phyloP scores from a whole-genome alignment of 2,888 invertebrate genomes.

The Eupithecia abbreviata region DNA sequence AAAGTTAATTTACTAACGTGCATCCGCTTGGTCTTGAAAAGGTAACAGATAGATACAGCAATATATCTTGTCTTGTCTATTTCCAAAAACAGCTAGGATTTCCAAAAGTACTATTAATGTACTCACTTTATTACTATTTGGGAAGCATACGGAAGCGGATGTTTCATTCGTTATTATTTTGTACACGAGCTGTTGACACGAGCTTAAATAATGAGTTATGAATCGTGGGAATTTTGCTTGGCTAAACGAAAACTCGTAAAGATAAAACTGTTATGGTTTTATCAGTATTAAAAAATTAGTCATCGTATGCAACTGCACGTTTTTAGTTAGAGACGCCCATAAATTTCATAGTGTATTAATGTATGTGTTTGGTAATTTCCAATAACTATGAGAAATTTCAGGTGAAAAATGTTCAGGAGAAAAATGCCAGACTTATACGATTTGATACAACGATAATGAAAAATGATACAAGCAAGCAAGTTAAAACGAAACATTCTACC shows the following conservation, averaged over 20 bases:
- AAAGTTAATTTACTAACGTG: neutral
- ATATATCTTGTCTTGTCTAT: neutral
- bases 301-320: constrained; percentile 17
- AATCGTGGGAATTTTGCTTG: constrained; percentile 7
- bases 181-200: constrained; percentile 22
- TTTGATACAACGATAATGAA: neutral
- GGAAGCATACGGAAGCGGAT: neutral
- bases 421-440: neutral
- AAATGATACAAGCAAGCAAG: neutral
- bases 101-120: neutral
- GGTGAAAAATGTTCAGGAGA: neutral
- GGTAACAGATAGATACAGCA: neutral
- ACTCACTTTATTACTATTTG: neutral
- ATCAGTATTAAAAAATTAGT: constrained; percentile 23
- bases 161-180: constrained; percentile 23
- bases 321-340: constrained; percentile 22
- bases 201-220: constrained; percentile 37
- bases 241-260: constrained; percentile 20
- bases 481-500: neutral
- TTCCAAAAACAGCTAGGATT: neutral
- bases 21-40: neutral
- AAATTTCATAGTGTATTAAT: neutral
- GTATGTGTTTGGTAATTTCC: neutral
- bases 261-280: constrained; percentile 29
- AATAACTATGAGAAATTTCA: neutral